Evolutionary conservation across 2,113 vertebrate genomes (phyloP).

Genomic region (Sceloporus tristichus): DNA sequence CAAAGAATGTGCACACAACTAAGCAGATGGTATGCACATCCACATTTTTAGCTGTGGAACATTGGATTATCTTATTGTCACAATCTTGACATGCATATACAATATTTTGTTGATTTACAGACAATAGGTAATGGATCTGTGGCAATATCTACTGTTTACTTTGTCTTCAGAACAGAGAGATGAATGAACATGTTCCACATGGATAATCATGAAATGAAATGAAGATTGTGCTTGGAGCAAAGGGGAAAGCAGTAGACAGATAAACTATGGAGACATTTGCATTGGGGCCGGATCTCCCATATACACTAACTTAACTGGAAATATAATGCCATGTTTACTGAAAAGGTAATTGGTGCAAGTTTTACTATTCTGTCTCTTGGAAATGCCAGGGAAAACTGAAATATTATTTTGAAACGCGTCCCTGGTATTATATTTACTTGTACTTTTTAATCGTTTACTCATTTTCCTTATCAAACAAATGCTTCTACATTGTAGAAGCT

Average conservation of each 20-base stretch:
- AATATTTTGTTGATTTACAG: background rate
- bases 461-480: no score
- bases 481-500: background rate
- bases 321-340: background rate
- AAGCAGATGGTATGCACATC: no score
- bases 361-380: no score
- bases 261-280: background rate
- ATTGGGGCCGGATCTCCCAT: background rate
- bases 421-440: no score
- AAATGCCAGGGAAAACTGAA: no score
- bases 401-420: no score
- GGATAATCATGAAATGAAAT: background rate
- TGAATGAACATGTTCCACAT: background rate
- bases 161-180: background rate
- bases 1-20: no score
- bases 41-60: no score
- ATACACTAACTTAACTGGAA: background rate
- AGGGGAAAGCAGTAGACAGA: background rate
- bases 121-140: background rate
- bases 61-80: background rate
- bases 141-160: background rate
- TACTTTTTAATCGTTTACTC: no score
- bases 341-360: no score
- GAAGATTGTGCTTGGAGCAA: conserved; percentile 6
- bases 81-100: background rate